phyloP scores from a whole-genome alignment of 2,797 vertebrate genomes.

The Mus caroli region DNA sequence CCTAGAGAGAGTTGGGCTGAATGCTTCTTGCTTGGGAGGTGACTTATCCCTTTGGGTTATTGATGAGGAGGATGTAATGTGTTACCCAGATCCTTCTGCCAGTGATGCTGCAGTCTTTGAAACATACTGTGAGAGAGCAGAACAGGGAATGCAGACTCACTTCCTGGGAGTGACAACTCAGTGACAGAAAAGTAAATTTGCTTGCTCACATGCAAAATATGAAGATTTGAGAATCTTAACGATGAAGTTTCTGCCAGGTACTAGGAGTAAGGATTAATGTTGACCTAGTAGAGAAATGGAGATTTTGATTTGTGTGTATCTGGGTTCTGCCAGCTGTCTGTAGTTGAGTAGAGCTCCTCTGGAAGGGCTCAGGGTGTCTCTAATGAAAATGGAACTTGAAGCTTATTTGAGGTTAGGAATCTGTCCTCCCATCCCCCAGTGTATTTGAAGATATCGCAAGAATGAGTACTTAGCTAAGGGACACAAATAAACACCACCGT shows the following conservation, averaged over 20 bases:
- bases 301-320: not conserved
- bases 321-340: not conserved
- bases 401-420: not conserved
- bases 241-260: not conserved
- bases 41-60: not conserved
- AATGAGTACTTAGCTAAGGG: conserved; percentile 33
- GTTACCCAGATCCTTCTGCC: not conserved
- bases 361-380: not conserved
- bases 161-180: not conserved
- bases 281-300: not conserved
- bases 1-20: not conserved
- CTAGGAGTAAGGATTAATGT: not conserved
- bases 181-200: not conserved
- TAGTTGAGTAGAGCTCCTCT: not conserved
- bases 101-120: not conserved
- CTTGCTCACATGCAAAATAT: not conserved
- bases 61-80: not conserved
- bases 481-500: not conserved
- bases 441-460: conserved; percentile 13
- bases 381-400: not conserved
- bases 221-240: not conserved
- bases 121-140: not conserved
- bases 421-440: not conserved
- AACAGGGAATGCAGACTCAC: not conserved
- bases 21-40: not conserved